phyloP scores from a whole-genome alignment of 1,140 invertebrate genomes.

The Anastrepha obliqua region DNA sequence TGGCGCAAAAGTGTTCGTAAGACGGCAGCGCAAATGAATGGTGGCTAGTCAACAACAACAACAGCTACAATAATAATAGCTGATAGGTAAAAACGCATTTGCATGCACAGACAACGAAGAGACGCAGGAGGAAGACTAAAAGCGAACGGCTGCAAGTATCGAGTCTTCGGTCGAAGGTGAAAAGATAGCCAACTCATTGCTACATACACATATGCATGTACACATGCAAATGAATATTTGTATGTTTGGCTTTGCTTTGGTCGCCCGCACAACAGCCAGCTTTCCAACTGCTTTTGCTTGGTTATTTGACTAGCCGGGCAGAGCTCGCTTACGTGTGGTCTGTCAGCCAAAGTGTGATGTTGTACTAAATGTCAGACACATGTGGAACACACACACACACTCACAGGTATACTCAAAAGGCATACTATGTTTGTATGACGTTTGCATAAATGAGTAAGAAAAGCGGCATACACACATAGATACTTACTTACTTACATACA shows the following conservation, averaged over 20 bases:
- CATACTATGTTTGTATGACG: background rate
- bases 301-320: background rate
- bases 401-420: background rate
- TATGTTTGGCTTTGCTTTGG: background rate
- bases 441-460: constrained; percentile 41
- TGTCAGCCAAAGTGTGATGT: constrained; percentile 51
- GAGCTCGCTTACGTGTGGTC: constrained; percentile 33
- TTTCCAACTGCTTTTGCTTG: background rate
- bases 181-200: constrained; percentile 30
- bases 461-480: background rate
- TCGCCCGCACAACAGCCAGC: background rate
- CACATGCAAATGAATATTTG: background rate
- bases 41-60: background rate
- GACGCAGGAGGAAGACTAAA: background rate
- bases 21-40: constrained; percentile 10
- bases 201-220: background rate
- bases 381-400: background rate
- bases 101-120: background rate
- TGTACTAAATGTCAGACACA: constrained; percentile 52
- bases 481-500: too few species aligned
- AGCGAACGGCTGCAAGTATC: background rate
- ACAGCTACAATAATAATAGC: background rate
- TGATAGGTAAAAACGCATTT: background rate
- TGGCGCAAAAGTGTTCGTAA: constrained; percentile 52
- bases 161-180: constrained; percentile 44